Evolutionary conservation across 2,113 vertebrate species (phyloP).

Genomic region (Pseudopipra pipra): DNA sequence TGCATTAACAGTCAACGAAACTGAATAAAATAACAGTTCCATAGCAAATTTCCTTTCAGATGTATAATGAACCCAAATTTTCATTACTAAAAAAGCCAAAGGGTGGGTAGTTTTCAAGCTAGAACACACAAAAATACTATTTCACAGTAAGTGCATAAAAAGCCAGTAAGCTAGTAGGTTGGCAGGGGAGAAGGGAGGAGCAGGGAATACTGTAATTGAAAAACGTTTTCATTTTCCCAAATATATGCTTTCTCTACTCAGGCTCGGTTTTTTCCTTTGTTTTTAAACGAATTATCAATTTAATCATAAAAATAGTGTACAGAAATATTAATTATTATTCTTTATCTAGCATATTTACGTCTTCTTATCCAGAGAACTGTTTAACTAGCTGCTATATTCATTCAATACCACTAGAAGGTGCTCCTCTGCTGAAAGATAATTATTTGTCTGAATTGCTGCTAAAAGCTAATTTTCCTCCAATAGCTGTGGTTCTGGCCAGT

Average conservation of each 20-base stretch:
- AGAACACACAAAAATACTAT: neutral
- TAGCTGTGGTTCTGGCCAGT: neutral
- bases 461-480: neutral
- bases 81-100: neutral
- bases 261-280: neutral
- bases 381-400: slow-evolving; percentile 6
- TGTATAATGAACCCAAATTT: neutral
- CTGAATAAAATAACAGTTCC: neutral
- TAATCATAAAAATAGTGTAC: neutral
- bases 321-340: neutral
- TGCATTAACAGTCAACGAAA: neutral
- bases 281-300: neutral
- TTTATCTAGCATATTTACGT: neutral
- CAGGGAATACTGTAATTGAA: neutral
- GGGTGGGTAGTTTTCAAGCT: neutral
- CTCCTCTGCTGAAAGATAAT: slow-evolving; percentile 23
- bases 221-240: neutral
- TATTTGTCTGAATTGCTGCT: neutral
- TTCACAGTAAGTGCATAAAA: neutral
- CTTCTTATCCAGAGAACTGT: neutral
- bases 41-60: neutral
- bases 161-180: neutral
- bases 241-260: neutral
- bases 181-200: fast-evolving
- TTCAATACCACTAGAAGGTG: slow-evolving; percentile 65